Percentiles rank a stretch among this genome's conserved stretches.
These are phyloP conservation scores for Glossophaga mutica DNA, from an alignment of 2,797 vertebrate species.

Conservation along the genomic window DNA sequence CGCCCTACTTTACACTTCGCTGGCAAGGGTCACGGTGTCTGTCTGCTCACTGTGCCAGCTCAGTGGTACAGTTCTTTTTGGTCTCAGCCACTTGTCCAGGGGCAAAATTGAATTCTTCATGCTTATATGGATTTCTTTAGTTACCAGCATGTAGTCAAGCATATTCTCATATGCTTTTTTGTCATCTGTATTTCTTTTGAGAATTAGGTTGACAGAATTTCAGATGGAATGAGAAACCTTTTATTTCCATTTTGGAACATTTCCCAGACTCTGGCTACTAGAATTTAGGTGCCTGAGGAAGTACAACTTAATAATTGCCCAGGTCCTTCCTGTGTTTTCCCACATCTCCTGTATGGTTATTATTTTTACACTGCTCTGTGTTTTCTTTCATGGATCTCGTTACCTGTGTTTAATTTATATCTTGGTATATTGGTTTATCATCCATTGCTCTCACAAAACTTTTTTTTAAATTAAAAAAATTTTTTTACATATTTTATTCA, in stretches of 20 bases:
- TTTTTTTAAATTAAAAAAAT: no score
- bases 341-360: background rate
- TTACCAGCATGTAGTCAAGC: background rate
- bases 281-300: background rate
- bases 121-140: background rate
- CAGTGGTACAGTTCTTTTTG: background rate
- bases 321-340: background rate
- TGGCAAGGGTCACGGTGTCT: background rate
- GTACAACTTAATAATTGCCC: background rate
- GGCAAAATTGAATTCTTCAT: background rate
- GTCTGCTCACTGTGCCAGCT: background rate
- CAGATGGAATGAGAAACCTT: background rate
- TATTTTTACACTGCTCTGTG: background rate
- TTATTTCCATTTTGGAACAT: background rate
- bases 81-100: background rate
- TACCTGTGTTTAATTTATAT: background rate
- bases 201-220: constrained; percentile 12
- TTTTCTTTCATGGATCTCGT: background rate
- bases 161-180: background rate
- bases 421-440: background rate
- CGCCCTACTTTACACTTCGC: background rate
- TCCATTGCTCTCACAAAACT: background rate
- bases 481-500: no score
- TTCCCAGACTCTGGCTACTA: background rate
- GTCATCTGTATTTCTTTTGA: background rate